A percentile compares a stretch with the other conserved stretches of the same genome.
These are phyloP conservation scores for Pelecanoides urinatrix DNA, from an alignment of 2,113 vertebrate genomes.

Conservation along the genomic window DNA sequence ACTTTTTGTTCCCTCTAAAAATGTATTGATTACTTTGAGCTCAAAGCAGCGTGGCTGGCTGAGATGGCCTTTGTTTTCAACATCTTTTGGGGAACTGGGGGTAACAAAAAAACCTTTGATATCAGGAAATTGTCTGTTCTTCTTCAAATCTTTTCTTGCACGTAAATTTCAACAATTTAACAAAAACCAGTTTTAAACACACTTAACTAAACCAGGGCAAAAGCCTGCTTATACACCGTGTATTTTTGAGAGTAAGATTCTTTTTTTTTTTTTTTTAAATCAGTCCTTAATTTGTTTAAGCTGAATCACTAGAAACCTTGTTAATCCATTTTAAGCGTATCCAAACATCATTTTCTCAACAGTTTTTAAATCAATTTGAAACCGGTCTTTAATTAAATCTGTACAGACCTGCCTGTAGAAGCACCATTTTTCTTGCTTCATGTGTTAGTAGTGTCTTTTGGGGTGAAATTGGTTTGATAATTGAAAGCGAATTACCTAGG, in stretches of 20 bases:
- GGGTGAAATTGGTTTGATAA: not conserved
- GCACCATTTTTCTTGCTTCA: not conserved
- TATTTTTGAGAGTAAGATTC: not conserved
- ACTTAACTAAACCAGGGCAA: not conserved
- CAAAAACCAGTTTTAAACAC: not conserved
- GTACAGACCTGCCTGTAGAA: not conserved
- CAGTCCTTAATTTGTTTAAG: not conserved
- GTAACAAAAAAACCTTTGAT: not conserved
- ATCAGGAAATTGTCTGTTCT: not conserved
- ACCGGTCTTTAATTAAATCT: not conserved
- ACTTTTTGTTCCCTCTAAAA: conserved; percentile 11
- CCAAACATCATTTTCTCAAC: not conserved
- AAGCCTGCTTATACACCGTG: not conserved
- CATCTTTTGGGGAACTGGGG: not conserved
- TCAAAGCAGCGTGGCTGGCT: not conserved
- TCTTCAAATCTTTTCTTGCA: not conserved
- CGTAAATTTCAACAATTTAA: not conserved
- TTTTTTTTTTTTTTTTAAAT: not conserved
- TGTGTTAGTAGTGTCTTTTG: not conserved
- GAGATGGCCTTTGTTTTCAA: not conserved
- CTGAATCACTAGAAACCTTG: not conserved
- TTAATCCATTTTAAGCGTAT: not conserved
- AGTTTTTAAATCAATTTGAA: not conserved
- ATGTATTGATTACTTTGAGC: not conserved
- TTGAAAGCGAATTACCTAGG: not conserved